Conservation (phyloP, 2,888 invertebrate genomes). For the Autographa gamma region DNA sequence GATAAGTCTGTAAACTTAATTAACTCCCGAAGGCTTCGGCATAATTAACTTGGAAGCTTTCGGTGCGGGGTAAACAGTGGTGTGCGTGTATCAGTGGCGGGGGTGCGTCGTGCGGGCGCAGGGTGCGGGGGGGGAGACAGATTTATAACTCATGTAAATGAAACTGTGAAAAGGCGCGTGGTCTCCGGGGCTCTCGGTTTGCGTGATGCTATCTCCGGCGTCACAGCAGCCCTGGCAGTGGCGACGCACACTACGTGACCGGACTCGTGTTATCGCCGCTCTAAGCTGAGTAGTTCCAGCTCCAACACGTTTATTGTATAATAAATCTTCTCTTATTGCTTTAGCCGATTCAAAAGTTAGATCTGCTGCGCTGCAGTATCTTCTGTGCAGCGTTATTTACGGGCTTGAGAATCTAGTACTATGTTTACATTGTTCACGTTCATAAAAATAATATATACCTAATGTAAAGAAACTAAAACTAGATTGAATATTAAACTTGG, state of each 20-base stretch:
- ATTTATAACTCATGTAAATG: conserved; percentile 56
- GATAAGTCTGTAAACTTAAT: conserved; percentile 68
- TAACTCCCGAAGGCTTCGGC: conserved; percentile 62
- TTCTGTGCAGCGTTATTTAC: conserved; percentile 35
- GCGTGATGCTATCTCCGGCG: conserved; percentile 53
- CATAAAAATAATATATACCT: no score
- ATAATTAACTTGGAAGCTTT: conserved; percentile 67
- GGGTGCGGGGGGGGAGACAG: conserved; percentile 10
- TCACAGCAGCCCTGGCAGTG: conserved; percentile 48
- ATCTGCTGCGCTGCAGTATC: conserved; percentile 29
- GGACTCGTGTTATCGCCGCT: conserved; percentile 27
- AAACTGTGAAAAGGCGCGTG: conserved; percentile 37
- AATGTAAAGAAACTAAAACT: no score
- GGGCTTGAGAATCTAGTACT: conserved; percentile 11
- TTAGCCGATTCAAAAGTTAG: conserved; percentile 50
- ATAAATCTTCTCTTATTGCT: conserved; percentile 45
- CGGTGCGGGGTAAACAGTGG: conserved; percentile 50
- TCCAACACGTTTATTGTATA: conserved; percentile 46
- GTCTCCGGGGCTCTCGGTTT: conserved; percentile 31
- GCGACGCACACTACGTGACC: conserved; percentile 49
- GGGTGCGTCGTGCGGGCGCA: conserved; percentile 6
- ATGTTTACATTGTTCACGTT: neutral
- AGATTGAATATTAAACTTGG: no score
- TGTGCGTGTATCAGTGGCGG: conserved; percentile 42
- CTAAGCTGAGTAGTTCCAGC: conserved; percentile 47